These are phyloP conservation scores for Characodon lateralis DNA, from an alignment of 2,797 vertebrate genomes.

Conservation along the genomic window DNA sequence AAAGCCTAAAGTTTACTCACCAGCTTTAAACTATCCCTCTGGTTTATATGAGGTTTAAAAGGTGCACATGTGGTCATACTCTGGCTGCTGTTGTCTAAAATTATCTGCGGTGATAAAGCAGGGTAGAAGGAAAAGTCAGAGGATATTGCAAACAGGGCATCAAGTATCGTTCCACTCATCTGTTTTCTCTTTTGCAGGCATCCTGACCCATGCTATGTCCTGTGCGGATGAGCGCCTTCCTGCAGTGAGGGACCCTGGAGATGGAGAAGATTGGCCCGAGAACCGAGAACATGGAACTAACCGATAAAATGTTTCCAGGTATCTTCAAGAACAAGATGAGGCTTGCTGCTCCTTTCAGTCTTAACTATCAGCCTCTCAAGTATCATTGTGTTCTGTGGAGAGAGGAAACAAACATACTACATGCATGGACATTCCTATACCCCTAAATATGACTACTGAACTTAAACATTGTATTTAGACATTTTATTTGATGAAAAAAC, in stretches of 20 bases:
- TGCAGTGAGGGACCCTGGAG: slow-evolving; percentile 44
- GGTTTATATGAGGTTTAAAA: slow-evolving; percentile 41
- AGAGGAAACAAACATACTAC: slow-evolving; percentile 25
- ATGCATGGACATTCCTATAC: slow-evolving; percentile 4
- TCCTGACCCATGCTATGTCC: slow-evolving; percentile 45
- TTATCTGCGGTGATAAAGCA: slow-evolving; percentile 33
- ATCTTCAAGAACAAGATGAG: slow-evolving; percentile 75
- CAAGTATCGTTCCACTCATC: slow-evolving; percentile 31
- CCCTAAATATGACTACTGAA: background rate
- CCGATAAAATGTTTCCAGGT: slow-evolving; percentile 66
- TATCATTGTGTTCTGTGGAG: slow-evolving; percentile 61
- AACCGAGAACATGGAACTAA: slow-evolving; percentile 57
- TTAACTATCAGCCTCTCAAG: slow-evolving; percentile 50
- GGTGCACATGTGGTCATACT: slow-evolving; percentile 24
- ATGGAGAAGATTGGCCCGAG: slow-evolving; percentile 58
- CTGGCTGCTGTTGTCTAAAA: slow-evolving; percentile 33
- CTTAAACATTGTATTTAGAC: background rate
- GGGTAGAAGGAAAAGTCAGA: slow-evolving; percentile 15
- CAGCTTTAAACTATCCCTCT: slow-evolving; percentile 23
- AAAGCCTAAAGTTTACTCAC: slow-evolving; percentile 28
- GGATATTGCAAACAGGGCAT: slow-evolving; percentile 57
- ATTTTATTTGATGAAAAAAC: background rate
- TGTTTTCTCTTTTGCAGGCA: slow-evolving; percentile 26
- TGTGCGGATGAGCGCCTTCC: slow-evolving; percentile 49
- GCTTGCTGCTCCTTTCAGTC: slow-evolving; percentile 48